These are phyloP conservation scores for Ophthalmolycus amberensis DNA, from an alignment of 2,113 vertebrate species.

Conservation along the genomic window DNA sequence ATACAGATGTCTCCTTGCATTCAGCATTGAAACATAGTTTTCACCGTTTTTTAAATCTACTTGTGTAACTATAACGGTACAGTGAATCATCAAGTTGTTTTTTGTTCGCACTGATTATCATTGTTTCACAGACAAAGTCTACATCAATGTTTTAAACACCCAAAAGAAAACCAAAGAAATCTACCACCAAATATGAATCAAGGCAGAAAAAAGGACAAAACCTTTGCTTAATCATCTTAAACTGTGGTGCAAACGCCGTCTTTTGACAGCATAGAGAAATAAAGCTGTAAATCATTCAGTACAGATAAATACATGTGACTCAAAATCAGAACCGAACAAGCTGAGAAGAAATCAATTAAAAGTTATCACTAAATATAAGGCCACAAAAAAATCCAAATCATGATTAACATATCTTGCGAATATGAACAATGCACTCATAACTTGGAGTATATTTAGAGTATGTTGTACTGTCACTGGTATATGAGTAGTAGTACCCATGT, in stretches of 20 bases:
- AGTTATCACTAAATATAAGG: constrained; percentile 76
- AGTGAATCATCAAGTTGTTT: constrained; percentile 54
- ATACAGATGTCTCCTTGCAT: constrained; percentile 61
- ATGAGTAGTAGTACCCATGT: constrained; percentile 27
- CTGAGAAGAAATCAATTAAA: constrained; percentile 43
- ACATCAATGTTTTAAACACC: constrained; percentile 66
- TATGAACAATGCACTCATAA: constrained; percentile 34
- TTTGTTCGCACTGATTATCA: constrained; percentile 46
- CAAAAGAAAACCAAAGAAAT: constrained; percentile 54
- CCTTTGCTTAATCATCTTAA: constrained; percentile 34
- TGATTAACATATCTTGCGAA: constrained; percentile 48
- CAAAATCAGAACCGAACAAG: constrained; percentile 26
- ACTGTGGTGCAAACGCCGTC: constrained; percentile 46
- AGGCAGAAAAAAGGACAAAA: constrained; percentile 48
- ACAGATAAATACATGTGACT: constrained; percentile 47
- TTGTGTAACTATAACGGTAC: constrained; percentile 69
- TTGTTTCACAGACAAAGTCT: constrained; percentile 72
- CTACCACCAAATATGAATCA: constrained; percentile 65
- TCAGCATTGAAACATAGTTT: constrained; percentile 53
- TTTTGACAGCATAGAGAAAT: constrained; percentile 46
- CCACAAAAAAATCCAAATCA: constrained; percentile 75
- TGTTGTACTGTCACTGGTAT: constrained; percentile 36
- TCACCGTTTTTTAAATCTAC: constrained; percentile 53
- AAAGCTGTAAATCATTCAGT: constrained; percentile 46
- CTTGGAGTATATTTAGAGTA: neutral